Conservation (phyloP, 1,140 invertebrate genomes). For the Atta texana region DNA sequence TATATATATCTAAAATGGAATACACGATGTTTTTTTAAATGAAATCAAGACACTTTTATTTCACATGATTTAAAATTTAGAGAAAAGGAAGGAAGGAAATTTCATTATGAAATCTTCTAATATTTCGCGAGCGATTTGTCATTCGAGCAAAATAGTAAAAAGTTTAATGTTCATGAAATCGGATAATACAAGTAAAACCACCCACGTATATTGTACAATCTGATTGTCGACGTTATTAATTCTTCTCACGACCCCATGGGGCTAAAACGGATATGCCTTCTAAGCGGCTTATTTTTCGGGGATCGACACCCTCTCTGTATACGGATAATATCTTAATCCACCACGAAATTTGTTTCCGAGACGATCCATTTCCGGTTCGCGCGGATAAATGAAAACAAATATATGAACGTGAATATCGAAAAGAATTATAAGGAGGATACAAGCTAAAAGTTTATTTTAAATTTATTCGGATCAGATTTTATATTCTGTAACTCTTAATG, state of each 20-base stretch:
- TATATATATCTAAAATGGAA: too few relatives aligned
- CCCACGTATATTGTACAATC: constrained; percentile 54
- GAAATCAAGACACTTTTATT: too few relatives aligned
- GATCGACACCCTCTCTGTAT: constrained; percentile 56
- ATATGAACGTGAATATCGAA: not conserved
- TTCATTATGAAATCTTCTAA: not conserved
- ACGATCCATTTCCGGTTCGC: constrained; percentile 26
- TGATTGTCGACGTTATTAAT: constrained; percentile 22
- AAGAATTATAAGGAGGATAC: not conserved
- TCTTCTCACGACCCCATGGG: constrained; percentile 46
- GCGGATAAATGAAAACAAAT: constrained; percentile 14
- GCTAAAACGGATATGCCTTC: constrained; percentile 67
- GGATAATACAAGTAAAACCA: constrained; percentile 44
- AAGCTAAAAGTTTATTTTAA: not conserved
- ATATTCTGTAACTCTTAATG: too few relatives aligned
- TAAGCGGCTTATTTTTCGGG: constrained; percentile 71
- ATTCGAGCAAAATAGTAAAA: not conserved
- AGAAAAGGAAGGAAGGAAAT: not conserved
- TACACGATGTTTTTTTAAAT: too few relatives aligned
- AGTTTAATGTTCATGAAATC: constrained; percentile 27
- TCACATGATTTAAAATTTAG: too few relatives aligned
- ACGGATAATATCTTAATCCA: constrained; percentile 59
- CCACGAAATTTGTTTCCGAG: constrained; percentile 38
- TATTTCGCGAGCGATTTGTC: not conserved
- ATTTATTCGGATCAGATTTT: too few relatives aligned